A percentile compares a stretch with the other conserved stretches of the same genome.
These are phyloP conservation scores for Sebastes vulpes DNA, from an alignment of 2,797 vertebrate species.

Conservation along the genomic window DNA sequence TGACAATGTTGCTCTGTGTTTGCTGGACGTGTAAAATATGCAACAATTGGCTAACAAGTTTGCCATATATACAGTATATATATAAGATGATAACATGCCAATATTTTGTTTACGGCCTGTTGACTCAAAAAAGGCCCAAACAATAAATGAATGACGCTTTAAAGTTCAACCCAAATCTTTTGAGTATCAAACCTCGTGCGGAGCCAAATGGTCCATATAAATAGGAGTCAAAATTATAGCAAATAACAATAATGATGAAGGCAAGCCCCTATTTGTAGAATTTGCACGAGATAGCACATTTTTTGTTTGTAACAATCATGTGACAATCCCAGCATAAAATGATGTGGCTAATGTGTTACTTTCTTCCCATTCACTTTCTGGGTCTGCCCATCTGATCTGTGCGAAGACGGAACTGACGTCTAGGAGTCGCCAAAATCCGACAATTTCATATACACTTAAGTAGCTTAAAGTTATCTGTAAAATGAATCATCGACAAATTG, in stretches of 20 bases:
- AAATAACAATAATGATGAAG: neutral
- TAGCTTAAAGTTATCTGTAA: neutral
- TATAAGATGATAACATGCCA: neutral
- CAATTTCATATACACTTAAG: neutral
- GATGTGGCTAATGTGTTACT: neutral
- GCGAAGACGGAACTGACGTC: neutral
- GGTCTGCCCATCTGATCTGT: neutral
- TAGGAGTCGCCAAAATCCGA: neutral
- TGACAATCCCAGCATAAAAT: neutral
- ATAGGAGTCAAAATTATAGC: neutral
- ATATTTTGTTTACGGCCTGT: neutral
- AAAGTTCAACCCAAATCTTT: neutral
- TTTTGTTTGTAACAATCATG: neutral
- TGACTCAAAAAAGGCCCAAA: neutral
- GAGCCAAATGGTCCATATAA: neutral
- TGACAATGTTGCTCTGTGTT: neutral
- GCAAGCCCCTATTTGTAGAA: neutral
- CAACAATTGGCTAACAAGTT: neutral
- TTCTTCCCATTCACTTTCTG: neutral
- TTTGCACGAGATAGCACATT: neutral
- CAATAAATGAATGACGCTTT: neutral
- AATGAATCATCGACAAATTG: neutral
- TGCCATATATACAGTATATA: neutral
- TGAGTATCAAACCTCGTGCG: neutral
- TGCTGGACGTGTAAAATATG: neutral